Percentiles rank a stretch among this genome's conserved stretches.
Conservation (phyloP, 2,888 invertebrate species). For the Apotomis turbidana region DNA sequence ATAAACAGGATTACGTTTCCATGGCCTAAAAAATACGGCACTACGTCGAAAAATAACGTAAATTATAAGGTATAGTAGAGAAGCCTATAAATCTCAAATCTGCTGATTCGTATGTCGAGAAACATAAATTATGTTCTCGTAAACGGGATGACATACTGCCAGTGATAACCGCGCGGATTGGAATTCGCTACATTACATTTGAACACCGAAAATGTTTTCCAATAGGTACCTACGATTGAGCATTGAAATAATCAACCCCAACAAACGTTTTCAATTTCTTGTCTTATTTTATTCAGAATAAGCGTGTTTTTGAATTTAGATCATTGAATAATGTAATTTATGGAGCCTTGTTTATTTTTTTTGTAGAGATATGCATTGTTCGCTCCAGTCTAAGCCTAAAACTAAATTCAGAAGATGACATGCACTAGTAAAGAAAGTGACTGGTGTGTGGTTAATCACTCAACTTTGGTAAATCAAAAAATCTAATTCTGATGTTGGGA, state of each 20-base stretch:
- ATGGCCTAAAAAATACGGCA: background rate
- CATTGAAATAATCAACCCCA: background rate
- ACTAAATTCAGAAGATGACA: no score
- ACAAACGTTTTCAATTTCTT: background rate
- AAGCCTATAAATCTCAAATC: constrained; percentile 63
- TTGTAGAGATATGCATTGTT: no score
- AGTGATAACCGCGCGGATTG: constrained; percentile 33
- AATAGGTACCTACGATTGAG: background rate
- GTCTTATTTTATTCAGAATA: background rate
- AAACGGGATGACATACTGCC: constrained; percentile 63
- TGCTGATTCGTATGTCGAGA: constrained; percentile 65
- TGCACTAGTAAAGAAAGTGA: no score
- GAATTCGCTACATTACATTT: constrained; percentile 20
- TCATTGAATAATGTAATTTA: no score
- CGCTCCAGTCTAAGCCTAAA: no score
- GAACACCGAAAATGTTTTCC: constrained; percentile 16
- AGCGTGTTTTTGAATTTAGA: no score
- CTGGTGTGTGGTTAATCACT: no score
- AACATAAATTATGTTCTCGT: constrained; percentile 63
- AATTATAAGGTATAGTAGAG: constrained; percentile 12
- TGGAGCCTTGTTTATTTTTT: no score
- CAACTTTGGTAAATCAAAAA: no score
- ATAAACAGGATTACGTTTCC: constrained; percentile 18
- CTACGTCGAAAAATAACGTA: background rate
- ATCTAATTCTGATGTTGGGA: no score